These are phyloP conservation scores for Eutrigla gurnardus DNA, from an alignment of 2,797 vertebrate species.

Conservation along the genomic window DNA sequence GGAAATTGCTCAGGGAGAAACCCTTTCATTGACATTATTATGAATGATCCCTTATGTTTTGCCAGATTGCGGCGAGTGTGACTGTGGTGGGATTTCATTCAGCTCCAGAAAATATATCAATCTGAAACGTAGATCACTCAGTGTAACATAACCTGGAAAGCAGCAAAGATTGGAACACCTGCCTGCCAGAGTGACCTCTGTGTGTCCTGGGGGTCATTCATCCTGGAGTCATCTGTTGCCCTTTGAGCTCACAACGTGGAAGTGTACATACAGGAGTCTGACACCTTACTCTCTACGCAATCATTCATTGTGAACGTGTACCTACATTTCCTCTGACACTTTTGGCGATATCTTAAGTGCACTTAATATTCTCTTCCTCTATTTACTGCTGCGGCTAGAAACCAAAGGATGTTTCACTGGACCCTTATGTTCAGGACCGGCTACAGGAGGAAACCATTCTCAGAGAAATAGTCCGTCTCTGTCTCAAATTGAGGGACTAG, in stretches of 20 bases:
- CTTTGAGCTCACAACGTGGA: conserved; percentile 60
- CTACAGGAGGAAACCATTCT: conserved; percentile 23
- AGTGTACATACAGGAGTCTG: conserved; percentile 43
- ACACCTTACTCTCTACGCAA: conserved; percentile 10
- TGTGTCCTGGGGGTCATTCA: conserved; percentile 50
- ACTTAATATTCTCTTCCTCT: neutral
- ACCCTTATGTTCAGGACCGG: neutral
- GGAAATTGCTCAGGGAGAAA: conserved; percentile 24
- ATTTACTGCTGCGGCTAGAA: conserved; percentile 8
- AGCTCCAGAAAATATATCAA: conserved; percentile 19
- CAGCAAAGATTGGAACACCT: conserved; percentile 29
- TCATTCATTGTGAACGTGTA: conserved; percentile 20
- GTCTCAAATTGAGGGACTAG: conserved; percentile 18
- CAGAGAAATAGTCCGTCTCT: conserved; percentile 28
- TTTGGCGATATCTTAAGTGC: neutral
- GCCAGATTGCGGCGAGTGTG: conserved; percentile 9
- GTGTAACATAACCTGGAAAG: conserved; percentile 9
- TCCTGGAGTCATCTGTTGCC: conserved; percentile 69
- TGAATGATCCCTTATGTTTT: conserved; percentile 32
- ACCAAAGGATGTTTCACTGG: neutral
- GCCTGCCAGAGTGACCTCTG: conserved; percentile 18
- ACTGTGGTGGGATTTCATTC: conserved; percentile 28
- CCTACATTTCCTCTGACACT: neutral
- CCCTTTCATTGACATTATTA: conserved; percentile 27
- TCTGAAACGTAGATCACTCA: conserved; percentile 11